phyloP scores from a whole-genome alignment of 1,140 invertebrate species.

The Artemia franciscana region DNA sequence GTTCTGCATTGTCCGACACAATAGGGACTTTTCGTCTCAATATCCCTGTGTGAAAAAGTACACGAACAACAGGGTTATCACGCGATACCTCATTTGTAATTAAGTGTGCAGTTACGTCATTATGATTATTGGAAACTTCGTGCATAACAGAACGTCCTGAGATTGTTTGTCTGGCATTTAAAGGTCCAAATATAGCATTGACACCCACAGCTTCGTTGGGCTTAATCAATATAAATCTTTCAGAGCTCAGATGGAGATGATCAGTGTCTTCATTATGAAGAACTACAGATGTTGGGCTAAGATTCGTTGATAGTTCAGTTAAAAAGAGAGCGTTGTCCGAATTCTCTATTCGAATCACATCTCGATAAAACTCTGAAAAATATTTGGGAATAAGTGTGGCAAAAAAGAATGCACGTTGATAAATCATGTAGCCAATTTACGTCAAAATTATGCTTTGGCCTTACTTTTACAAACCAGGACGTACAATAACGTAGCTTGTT shows the following conservation, averaged over 20 bases:
- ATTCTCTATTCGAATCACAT: neutral
- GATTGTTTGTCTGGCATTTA: slow-evolving; percentile 75
- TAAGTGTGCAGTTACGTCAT: slow-evolving; percentile 73
- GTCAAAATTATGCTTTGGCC: too few relatives aligned
- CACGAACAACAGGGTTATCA: slow-evolving; percentile 59
- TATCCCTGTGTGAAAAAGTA: slow-evolving; percentile 63
- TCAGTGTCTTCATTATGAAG: neutral
- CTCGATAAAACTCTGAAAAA: neutral
- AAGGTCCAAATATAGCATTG: slow-evolving; percentile 66
- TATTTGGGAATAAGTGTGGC: too few relatives aligned
- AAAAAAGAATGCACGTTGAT: too few relatives aligned
- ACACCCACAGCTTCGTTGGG: slow-evolving; percentile 63
- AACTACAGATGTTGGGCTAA: neutral
- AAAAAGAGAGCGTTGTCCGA: neutral
- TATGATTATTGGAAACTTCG: slow-evolving; percentile 37
- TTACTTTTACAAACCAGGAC: too few relatives aligned
- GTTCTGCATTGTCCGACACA: neutral
- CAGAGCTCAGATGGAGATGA: slow-evolving; percentile 11
- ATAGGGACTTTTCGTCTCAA: neutral
- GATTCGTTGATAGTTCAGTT: neutral
- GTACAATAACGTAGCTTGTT: too few relatives aligned
- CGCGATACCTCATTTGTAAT: slow-evolving; percentile 54
- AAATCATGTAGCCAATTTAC: too few relatives aligned
- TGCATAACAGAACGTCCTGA: slow-evolving; percentile 66
- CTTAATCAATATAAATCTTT: slow-evolving; percentile 62